Conservation (phyloP, 2,888 invertebrate genomes). For the Calameuta pallipes region DNA sequence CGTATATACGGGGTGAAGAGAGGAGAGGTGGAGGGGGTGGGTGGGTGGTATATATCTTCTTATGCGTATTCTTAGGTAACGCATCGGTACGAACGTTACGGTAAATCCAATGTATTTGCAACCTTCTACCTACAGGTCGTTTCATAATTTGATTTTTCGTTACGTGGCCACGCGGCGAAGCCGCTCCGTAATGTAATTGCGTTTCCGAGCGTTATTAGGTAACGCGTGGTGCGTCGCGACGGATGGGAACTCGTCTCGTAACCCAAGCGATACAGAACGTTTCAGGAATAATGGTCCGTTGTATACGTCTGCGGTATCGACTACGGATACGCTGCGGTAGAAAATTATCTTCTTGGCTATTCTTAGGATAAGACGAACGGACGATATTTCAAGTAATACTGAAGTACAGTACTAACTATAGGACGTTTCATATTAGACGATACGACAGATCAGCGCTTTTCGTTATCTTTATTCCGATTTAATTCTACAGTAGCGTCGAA, state of each 20-base stretch:
- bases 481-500: not conserved
- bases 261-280: not conserved
- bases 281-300: not conserved
- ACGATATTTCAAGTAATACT: not conserved
- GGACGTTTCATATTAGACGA: not conserved
- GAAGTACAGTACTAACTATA: not conserved
- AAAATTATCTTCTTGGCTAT: not conserved
- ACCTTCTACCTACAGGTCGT: constrained; percentile 11
- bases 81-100: constrained; percentile 30
- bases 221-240: constrained; percentile 38
- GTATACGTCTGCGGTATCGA: not conserved
- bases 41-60: not conserved
- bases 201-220: constrained; percentile 55
- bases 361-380: not conserved
- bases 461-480: not conserved
- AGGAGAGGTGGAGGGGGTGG: not conserved
- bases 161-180: constrained; percentile 29
- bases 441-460: not conserved
- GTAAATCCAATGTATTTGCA: not conserved
- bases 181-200: constrained; percentile 47
- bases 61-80: constrained; percentile 38
- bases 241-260: not conserved
- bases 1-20: not conserved
- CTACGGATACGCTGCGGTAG: not conserved
- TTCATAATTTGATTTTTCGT: constrained; percentile 41